Conservation (phyloP, 1,140 invertebrate genomes). For the Calephelis virginiensis region DNA sequence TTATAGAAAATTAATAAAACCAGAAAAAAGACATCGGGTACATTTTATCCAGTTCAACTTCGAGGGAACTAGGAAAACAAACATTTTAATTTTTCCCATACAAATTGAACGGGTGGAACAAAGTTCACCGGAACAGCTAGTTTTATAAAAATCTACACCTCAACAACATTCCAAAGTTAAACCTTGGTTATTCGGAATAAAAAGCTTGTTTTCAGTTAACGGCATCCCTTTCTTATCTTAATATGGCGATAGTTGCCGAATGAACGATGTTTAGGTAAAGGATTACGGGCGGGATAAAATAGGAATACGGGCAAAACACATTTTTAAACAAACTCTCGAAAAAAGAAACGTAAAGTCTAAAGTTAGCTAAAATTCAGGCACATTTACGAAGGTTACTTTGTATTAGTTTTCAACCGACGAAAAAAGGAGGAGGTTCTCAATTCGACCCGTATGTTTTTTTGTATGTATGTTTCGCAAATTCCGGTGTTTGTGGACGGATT, state of each 20-base stretch:
- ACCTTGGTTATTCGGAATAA: slow-evolving; percentile 40
- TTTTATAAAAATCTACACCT: slow-evolving; percentile 3
- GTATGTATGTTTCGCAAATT: no score
- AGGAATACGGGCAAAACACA: slow-evolving; percentile 37
- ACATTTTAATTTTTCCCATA: no score
- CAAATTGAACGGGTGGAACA: no score
- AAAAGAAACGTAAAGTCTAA: slow-evolving; percentile 11
- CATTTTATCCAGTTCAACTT: no score
- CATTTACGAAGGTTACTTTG: slow-evolving; percentile 2
- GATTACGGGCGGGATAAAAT: slow-evolving; percentile 43
- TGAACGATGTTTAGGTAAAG: slow-evolving; percentile 46
- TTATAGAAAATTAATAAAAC: no score
- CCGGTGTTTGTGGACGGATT: no score
- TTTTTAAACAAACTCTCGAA: slow-evolving; percentile 40
- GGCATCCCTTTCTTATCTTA: slow-evolving; percentile 63
- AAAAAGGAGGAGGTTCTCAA: no score
- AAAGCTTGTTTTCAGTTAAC: slow-evolving; percentile 65
- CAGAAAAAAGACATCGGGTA: no score
- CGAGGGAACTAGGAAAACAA: no score
- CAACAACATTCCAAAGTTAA: slow-evolving; percentile 6
- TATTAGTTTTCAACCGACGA: slow-evolving; percentile 14
- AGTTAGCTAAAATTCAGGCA: slow-evolving; percentile 4
- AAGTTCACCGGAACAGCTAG: no score
- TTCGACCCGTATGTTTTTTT: no score
- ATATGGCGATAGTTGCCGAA: slow-evolving; percentile 61